Base-by-base conservation (phyloP, 2,797 vertebrate genomes). In the Spinibarbus caldwelli region DNA sequence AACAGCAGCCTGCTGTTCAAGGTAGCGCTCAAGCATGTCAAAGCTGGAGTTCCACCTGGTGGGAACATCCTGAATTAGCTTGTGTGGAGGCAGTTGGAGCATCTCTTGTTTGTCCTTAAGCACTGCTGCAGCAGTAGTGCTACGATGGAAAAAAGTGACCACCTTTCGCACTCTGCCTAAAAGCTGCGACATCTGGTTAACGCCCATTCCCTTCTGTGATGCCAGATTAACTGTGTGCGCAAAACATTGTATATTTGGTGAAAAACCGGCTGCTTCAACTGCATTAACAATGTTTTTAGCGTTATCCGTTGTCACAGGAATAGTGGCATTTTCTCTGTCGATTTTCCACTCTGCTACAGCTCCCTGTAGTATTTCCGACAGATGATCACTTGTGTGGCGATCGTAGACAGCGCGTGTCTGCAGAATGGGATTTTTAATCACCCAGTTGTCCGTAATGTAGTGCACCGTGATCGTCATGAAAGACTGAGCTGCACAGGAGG, bases 371-470 rank as follows among this genome's bases (percentile, higher is more conserved):
- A 34, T 66, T 66, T 38, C 31, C 23, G 45, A 66, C 62, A 66
- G 26, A 66, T 66, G 62, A 31, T n/a, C 54, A 11, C 45, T 72
- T 38, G 66, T 81, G 21, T 85, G 86, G 41, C 83, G 85, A 47
- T 82, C 79, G 21, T 82, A 77, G 45, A 87, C 52, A 7, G 64
- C 52, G 8, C 73, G 11, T 11, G 78, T 85, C 70, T 87, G 71
- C 10, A 82, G 36, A 57, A 77, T 29, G 6, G n/a, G 47, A 11
- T 62, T 68, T 31, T 23, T 15, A 6, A 77, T 72, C 15, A 41
- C 31, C 66, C 73, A 87, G 29, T 66, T 34, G 49, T 45, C 41
- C 0, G 11, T 84, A 36, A 84, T 81, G 21, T 76, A 77, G 31
- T 80, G 72, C 11, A 38, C 62, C 1, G 49, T 81, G 26, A 71